These are phyloP conservation scores for Gymnopithys bicolor DNA, from an alignment of 2,797 vertebrate genomes.

Conservation along the genomic window DNA sequence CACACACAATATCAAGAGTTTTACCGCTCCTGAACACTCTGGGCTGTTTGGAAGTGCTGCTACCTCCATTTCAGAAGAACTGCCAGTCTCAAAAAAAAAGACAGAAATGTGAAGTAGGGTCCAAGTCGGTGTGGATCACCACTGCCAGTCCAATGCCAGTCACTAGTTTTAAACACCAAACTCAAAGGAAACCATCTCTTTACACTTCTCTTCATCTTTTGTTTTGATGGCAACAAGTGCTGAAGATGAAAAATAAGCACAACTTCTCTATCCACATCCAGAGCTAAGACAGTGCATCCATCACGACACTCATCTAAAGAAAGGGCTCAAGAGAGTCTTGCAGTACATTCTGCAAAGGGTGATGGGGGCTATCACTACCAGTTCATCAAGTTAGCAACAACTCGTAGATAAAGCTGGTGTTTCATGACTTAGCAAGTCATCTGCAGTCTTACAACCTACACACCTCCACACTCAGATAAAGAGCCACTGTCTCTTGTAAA, in stretches of 20 bases:
- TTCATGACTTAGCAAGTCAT: neutral
- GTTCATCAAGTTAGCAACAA: neutral
- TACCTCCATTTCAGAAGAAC: neutral
- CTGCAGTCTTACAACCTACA: constrained; percentile 33
- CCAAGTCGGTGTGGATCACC: neutral
- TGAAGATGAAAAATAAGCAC: neutral
- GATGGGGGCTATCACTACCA: neutral
- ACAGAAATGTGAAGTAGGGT: neutral
- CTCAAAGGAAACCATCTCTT: neutral
- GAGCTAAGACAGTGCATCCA: neutral
- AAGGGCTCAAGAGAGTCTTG: neutral
- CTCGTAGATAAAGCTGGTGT: neutral
- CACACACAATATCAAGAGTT: neutral
- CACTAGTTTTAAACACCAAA: neutral
- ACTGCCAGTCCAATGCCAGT: neutral
- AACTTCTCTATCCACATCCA: neutral
- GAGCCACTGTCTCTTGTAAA: neutral
- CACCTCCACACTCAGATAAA: constrained; percentile 18
- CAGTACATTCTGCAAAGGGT: neutral
- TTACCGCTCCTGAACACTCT: neutral
- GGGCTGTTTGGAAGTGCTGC: neutral
- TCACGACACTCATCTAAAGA: neutral
- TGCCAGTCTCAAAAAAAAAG: neutral
- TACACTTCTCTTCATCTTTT: neutral
- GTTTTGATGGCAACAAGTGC: neutral